phyloP scores from a whole-genome alignment of 2,797 vertebrate species.

The Octomys mimax region DNA sequence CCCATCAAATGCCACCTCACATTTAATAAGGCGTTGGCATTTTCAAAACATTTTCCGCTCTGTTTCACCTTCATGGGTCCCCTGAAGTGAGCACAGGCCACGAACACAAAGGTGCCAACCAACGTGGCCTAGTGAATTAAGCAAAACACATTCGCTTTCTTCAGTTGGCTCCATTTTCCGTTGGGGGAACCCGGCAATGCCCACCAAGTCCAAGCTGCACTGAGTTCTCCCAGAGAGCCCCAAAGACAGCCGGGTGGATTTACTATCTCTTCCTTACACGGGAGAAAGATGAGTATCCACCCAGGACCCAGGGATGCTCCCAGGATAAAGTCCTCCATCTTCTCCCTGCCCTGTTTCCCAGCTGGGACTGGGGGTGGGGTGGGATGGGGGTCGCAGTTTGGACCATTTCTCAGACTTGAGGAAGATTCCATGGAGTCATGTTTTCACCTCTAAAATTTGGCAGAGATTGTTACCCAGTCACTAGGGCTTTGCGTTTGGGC shows the following conservation, averaged over 20 bases:
- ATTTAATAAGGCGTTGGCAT: conserved; percentile 46
- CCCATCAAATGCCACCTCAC: neutral
- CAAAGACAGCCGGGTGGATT: neutral
- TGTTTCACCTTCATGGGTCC: conserved; percentile 19
- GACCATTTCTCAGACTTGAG: neutral
- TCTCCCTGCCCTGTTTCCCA: neutral
- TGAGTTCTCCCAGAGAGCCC: rapidly evolving
- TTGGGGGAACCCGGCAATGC: neutral
- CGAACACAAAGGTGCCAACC: neutral
- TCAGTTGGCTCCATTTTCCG: neutral
- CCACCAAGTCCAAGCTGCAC: neutral
- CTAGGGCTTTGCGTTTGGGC: neutral
- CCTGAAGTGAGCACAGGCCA: neutral
- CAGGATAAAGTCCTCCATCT: neutral
- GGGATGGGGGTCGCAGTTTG: no score
- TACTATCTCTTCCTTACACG: neutral
- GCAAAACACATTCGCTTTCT: neutral
- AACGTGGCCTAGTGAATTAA: neutral
- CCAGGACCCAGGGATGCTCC: neutral
- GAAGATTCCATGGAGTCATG: neutral
- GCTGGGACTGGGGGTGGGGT: no score
- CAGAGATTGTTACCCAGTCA: neutral
- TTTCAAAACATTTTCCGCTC: conserved; percentile 64
- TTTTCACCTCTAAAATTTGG: neutral
- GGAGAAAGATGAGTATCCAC: neutral